Evolutionary conservation across 2,113 vertebrate genomes (phyloP).

Genomic region (Gorsachius goisagi): DNA sequence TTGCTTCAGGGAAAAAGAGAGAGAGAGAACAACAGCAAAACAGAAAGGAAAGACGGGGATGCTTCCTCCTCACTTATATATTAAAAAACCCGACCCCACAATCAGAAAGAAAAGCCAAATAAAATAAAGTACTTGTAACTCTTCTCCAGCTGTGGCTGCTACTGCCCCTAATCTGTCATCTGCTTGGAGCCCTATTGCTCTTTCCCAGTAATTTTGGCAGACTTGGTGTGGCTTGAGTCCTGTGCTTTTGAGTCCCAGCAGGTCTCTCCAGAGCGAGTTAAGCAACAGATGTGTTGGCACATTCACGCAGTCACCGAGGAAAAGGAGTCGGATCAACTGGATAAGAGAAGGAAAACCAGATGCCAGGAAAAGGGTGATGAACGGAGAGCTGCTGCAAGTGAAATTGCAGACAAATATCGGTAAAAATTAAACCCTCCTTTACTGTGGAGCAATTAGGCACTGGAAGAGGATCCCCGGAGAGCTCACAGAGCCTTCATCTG

Average conservation of each 20-base stretch:
- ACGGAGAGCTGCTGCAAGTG: background rate
- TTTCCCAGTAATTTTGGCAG: background rate
- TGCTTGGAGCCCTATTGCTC: background rate
- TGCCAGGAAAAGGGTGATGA: background rate
- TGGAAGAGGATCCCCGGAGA: background rate
- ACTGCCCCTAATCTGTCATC: background rate
- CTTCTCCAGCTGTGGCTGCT: background rate
- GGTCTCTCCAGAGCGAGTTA: background rate
- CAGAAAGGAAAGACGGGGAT: background rate
- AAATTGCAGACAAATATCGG: background rate
- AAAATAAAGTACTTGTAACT: background rate
- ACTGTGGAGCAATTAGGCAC: background rate
- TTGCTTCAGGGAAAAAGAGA: background rate
- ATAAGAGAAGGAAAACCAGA: background rate
- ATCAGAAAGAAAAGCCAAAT: background rate
- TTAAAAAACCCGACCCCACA: background rate
- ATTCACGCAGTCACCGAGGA: background rate
- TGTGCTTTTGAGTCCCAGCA: background rate
- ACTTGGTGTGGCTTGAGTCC: background rate
- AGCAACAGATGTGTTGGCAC: background rate
- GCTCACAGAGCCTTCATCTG: background rate
- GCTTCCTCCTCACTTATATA: background rate
- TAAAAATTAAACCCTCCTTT: background rate
- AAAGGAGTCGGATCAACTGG: background rate
- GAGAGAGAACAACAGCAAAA: background rate